A percentile compares a stretch with the other conserved stretches of the same genome.
Conservation (phyloP, 2,888 invertebrate species). For the Halictus ligatus region DNA sequence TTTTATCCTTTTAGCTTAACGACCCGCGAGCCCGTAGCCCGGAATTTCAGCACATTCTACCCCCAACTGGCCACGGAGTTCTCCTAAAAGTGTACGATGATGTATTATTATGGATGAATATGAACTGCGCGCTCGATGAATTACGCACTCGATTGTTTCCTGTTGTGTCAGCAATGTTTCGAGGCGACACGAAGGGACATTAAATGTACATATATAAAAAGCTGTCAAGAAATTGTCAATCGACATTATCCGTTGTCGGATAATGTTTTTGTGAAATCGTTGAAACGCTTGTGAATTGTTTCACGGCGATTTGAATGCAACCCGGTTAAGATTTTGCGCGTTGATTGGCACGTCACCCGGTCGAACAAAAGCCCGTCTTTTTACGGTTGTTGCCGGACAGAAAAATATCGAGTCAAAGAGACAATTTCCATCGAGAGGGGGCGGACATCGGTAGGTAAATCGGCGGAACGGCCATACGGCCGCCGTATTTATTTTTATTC, state of each 20-base stretch:
- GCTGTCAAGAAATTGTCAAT: background rate
- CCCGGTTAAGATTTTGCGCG: background rate
- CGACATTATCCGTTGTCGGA: background rate
- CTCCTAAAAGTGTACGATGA: background rate
- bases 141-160: conserved; percentile 13
- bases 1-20: conserved; percentile 36
- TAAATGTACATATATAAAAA: no score
- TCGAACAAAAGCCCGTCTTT: background rate
- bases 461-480: background rate
- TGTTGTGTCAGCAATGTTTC: no score
- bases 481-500: conserved; percentile 43
- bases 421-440: background rate
- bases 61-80: background rate
- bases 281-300: background rate
- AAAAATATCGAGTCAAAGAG: background rate
- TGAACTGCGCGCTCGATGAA: background rate
- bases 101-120: no score
- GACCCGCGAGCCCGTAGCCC: background rate
- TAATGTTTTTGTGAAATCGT: background rate
- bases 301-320: background rate
- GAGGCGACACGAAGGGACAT: no score
- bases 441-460: background rate
- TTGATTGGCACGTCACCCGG: background rate
- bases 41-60: conserved; percentile 20
- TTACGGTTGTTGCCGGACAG: background rate